Evolutionary conservation across 2,797 vertebrate species (phyloP).

Genomic region (Diglossa cyanea): DNA sequence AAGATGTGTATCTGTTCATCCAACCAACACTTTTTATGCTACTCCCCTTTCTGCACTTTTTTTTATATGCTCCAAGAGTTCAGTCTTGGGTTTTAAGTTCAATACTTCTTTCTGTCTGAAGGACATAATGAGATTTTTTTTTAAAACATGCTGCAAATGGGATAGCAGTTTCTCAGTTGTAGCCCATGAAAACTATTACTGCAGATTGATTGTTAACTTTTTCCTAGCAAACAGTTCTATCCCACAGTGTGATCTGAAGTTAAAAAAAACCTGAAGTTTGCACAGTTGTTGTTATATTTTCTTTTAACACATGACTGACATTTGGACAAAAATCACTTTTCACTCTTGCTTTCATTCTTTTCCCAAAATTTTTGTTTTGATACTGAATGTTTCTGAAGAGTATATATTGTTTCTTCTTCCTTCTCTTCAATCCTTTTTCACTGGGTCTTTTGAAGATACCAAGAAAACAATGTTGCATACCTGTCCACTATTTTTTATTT

Average conservation of each 20-base stretch:
- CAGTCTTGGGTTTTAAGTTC: neutral
- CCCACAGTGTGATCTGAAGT: neutral
- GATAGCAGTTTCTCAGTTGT: conserved; percentile 7
- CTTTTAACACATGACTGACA: neutral
- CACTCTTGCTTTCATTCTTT: neutral
- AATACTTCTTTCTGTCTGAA: neutral
- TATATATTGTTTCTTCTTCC: neutral
- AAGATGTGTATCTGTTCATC: neutral
- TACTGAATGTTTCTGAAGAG: neutral
- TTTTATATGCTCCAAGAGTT: neutral
- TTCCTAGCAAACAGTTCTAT: neutral
- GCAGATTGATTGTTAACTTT: conserved; percentile 31
- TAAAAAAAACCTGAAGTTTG: conserved; percentile 28
- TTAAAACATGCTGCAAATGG: neutral
- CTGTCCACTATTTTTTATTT: neutral
- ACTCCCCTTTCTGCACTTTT: neutral
- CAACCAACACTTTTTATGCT: neutral
- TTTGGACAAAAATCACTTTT: neutral
- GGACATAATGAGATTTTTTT: neutral
- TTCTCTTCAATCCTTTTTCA: neutral
- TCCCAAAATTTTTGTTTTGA: neutral
- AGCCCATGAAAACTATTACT: conserved; percentile 13
- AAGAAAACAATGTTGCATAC: neutral
- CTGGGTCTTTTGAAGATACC: neutral
- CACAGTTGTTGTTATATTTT: neutral